Percentiles rank a stretch among this genome's conserved stretches.
Evolutionary conservation across 2,797 vertebrate species (phyloP).

Genomic region (Enteromius anoplus): DNA sequence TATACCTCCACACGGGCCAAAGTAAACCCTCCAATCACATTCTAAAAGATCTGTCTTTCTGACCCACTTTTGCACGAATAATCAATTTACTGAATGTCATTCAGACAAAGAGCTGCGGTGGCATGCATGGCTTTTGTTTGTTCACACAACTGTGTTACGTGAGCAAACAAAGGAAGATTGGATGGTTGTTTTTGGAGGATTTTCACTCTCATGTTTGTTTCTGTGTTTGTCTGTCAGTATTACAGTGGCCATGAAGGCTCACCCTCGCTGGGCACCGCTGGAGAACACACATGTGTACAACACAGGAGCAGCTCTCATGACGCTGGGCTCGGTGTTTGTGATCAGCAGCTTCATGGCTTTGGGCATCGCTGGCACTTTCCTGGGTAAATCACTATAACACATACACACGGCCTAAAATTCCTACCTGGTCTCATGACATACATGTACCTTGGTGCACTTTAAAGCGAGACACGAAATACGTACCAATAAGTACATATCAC

Average conservation of each 20-base stretch:
- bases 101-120: background rate
- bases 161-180: background rate
- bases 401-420: background rate
- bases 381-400: conserved; percentile 79
- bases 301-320: conserved; percentile 74
- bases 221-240: conserved; percentile 77
- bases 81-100: background rate
- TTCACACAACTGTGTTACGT: conserved; percentile 2
- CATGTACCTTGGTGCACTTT: too few species aligned
- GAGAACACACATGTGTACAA: conserved; percentile 74
- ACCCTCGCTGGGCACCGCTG: conserved; percentile 81
- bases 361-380: conserved; percentile 91
- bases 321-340: conserved; percentile 82
- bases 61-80: background rate
- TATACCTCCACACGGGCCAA: background rate
- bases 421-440: too few species aligned
- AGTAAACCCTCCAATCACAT: background rate
- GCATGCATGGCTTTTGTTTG: background rate
- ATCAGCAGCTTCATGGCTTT: conserved; percentile 89
- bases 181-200: background rate
- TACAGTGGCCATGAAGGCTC: conserved; percentile 84
- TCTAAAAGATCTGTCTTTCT: background rate
- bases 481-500: too few species aligned
- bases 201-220: background rate
- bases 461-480: too few species aligned